Conservation (phyloP, 2,888 invertebrate genomes). For the Noctua pronuba region DNA sequence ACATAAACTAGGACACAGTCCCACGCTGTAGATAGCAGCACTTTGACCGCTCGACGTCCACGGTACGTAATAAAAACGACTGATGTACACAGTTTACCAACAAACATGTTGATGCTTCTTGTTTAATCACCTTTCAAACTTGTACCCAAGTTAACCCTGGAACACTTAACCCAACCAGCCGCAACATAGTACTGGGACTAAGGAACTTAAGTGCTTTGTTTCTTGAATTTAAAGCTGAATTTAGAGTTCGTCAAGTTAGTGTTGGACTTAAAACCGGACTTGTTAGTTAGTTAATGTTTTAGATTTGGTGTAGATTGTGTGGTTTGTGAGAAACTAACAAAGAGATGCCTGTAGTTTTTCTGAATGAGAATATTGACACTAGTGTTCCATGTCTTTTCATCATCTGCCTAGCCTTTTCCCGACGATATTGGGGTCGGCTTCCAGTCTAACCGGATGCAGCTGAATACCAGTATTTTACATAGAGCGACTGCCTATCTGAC, state of each 20-base stretch:
- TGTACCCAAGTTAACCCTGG: constrained; percentile 57
- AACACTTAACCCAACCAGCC: constrained; percentile 64
- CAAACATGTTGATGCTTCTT: constrained; percentile 66
- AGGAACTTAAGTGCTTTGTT: constrained; percentile 65
- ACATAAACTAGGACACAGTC: constrained; percentile 35
- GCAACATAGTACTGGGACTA: constrained; percentile 62
- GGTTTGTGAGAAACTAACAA: background rate
- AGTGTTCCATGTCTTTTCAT: too few relatives aligned
- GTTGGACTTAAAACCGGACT: constrained; percentile 43
- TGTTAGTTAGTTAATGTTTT: constrained; percentile 42
- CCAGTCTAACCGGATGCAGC: too few relatives aligned
- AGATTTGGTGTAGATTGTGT: constrained; percentile 7
- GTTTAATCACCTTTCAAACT: constrained; percentile 69
- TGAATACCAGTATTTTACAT: too few relatives aligned
- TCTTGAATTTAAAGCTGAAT: constrained; percentile 65
- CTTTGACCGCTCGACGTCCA: constrained; percentile 49
- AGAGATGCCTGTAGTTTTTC: background rate
- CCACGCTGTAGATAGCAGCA: constrained; percentile 26
- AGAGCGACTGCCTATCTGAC: too few relatives aligned
- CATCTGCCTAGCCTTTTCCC: too few relatives aligned
- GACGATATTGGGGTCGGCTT: too few relatives aligned
- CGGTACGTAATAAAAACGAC: constrained; percentile 62
- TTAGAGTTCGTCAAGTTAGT: constrained; percentile 63
- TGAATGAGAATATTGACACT: background rate
- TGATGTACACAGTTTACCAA: constrained; percentile 57